Evolutionary conservation across 2,113 vertebrate genomes (phyloP).

Genomic region (Cinclus cinclus): DNA sequence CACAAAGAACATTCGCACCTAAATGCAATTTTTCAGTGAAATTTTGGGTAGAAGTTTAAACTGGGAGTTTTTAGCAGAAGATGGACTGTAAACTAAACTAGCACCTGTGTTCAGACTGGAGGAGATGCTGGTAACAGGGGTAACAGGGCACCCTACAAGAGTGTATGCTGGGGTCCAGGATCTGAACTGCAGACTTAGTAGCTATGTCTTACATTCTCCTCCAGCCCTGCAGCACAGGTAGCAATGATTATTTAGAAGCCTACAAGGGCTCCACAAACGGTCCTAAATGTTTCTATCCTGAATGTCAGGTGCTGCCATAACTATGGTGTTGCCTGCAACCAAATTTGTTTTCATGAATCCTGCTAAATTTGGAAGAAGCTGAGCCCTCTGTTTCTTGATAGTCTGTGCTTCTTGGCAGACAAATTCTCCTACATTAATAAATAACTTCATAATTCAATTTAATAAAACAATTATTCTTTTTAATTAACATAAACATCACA

Average conservation of each 20-base stretch:
- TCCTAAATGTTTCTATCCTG: neutral
- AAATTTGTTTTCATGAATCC: neutral
- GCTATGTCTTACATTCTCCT: rapidly evolving
- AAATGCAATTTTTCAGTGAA: neutral
- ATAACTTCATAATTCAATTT: neutral
- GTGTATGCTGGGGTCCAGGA: rapidly evolving
- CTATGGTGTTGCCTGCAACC: rapidly evolving
- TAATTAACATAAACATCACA: slow-evolving; percentile 53
- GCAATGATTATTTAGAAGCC: neutral
- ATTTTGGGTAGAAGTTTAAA: neutral
- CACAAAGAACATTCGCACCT: neutral
- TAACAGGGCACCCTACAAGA: rapidly evolving
- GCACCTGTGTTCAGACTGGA: neutral
- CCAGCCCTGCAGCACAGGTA: neutral
- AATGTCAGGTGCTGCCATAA: neutral
- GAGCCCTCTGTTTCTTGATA: neutral
- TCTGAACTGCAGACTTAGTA: rapidly evolving
- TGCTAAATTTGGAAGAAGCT: neutral
- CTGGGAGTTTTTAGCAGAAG: neutral
- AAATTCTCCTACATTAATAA: neutral
- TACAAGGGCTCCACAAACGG: neutral
- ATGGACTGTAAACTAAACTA: neutral
- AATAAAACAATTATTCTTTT: slow-evolving; percentile 45
- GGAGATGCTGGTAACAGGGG: neutral
- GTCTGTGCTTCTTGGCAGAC: neutral